phyloP scores from a whole-genome alignment of 2,888 invertebrate species.

The Synergus gifuensis region DNA sequence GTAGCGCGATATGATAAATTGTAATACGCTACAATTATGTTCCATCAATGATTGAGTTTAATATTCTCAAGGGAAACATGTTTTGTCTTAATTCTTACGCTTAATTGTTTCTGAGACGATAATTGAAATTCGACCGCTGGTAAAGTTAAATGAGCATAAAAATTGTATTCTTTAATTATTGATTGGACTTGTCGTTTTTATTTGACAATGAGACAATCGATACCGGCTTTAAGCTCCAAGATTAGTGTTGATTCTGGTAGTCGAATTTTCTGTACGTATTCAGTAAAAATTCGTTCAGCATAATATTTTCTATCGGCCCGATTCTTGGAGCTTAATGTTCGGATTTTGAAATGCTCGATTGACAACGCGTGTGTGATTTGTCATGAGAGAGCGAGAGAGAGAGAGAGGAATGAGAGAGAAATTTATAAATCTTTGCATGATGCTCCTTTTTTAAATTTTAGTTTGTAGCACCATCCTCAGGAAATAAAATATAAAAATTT shows the following conservation, averaged over 20 bases:
- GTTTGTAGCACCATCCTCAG: conserved; percentile 69
- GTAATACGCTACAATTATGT: conserved; percentile 4
- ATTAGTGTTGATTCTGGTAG: not conserved
- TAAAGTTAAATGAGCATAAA: conserved; percentile 53
- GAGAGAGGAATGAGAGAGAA: conserved; percentile 18
- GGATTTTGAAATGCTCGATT: conserved; percentile 50
- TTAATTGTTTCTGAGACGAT: conserved; percentile 40
- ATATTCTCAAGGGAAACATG: conserved; percentile 1
- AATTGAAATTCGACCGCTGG: conserved; percentile 57
- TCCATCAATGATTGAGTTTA: conserved; percentile 15
- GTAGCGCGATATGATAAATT: not conserved
- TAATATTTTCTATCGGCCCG: not conserved
- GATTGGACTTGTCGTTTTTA: conserved; percentile 54
- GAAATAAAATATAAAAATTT: conserved; percentile 70
- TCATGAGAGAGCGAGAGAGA: conserved; percentile 53
- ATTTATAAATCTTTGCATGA: conserved; percentile 69
- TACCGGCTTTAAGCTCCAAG: conserved; percentile 6
- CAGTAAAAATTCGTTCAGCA: not conserved
- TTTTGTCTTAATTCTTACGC: conserved; percentile 43
- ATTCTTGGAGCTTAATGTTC: conserved; percentile 13
- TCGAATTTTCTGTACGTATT: conserved; percentile 6
- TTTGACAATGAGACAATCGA: conserved; percentile 36
- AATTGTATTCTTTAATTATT: conserved; percentile 55
- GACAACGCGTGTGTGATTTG: conserved; percentile 60
- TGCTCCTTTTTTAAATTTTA: conserved; percentile 69